Conservation (phyloP, 2,797 vertebrate genomes). For the Pipistrellus kuhlii region DNA sequence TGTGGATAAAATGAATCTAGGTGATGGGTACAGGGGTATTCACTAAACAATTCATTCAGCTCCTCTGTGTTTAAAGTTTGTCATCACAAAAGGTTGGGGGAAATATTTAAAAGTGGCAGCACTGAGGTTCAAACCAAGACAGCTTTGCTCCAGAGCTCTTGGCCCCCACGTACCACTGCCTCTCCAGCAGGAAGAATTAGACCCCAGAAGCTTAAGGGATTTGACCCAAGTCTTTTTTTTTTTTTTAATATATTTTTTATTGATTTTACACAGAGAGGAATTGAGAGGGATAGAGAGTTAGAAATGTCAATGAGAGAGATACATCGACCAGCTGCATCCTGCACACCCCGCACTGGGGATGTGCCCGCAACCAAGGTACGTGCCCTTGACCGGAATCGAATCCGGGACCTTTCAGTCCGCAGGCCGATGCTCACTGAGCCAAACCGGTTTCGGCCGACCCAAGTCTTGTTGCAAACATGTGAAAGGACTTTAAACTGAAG, state of each 20-base stretch:
- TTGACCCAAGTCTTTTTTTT: not conserved
- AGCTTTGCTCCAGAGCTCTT: too few relatives aligned
- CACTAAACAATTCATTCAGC: not conserved
- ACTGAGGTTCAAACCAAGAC: not conserved
- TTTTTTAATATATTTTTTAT: too few relatives aligned
- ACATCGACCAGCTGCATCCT: too few relatives aligned
- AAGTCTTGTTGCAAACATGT: not conserved
- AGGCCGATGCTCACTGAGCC: too few relatives aligned
- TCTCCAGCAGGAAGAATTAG: not conserved
- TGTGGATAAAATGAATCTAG: not conserved
- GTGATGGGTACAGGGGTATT: fast-evolving
- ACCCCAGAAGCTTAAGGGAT: not conserved
- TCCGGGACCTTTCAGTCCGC: too few relatives aligned
- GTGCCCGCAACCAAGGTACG: too few relatives aligned
- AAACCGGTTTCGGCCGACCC: too few relatives aligned
- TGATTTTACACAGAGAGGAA: too few relatives aligned
- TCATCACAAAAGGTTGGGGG: not conserved
- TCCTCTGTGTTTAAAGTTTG: not conserved
- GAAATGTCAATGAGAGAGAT: too few relatives aligned
- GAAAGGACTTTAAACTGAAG: not conserved
- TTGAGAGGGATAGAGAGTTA: too few relatives aligned
- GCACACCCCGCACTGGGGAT: too few relatives aligned
- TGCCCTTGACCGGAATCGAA: too few relatives aligned
- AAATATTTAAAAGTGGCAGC: not conserved
- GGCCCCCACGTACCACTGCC: fast-evolving